phyloP scores from a whole-genome alignment of 2,888 invertebrate species.

The Perithous albicinctus region DNA sequence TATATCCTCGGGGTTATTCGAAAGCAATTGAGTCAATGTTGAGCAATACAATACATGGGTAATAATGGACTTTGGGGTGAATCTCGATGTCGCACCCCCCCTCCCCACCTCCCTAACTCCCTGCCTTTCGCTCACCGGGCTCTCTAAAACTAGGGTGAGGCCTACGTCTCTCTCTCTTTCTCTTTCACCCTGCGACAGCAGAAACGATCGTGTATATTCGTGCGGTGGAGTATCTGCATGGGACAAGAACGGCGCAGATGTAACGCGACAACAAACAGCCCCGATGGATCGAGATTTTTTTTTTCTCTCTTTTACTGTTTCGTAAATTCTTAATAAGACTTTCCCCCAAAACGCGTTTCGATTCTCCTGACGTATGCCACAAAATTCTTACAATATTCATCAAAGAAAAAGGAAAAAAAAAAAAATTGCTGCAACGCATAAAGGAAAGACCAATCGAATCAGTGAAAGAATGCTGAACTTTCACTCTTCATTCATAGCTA shows the following conservation, averaged over 20 bases:
- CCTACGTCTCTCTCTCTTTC: constrained; percentile 10
- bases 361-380: neutral
- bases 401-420: constrained; percentile 1
- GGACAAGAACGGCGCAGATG: constrained; percentile 80
- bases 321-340: constrained; percentile 28
- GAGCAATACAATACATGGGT: constrained; percentile 84
- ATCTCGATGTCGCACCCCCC: constrained; percentile 80
- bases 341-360: neutral
- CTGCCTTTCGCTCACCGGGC: constrained; percentile 65
- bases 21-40: constrained; percentile 85
- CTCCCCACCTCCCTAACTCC: too few species aligned
- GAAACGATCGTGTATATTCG: constrained; percentile 31
- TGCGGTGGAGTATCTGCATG: constrained; percentile 65
- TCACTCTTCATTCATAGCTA: constrained; percentile 9
- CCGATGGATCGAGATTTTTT: constrained; percentile 76
- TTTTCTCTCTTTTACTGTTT: constrained; percentile 29
- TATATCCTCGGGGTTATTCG: constrained; percentile 83
- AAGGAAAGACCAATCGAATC: neutral
- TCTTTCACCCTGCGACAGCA: constrained; percentile 58
- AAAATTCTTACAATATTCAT: constrained; percentile 18
- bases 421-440: neutral
- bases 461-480: neutral
- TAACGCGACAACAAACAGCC: constrained; percentile 83
- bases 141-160: constrained; percentile 40
- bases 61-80: constrained; percentile 84